Conservation (phyloP, 2,797 vertebrate species). For the Mormyrops boulengeri region DNA sequence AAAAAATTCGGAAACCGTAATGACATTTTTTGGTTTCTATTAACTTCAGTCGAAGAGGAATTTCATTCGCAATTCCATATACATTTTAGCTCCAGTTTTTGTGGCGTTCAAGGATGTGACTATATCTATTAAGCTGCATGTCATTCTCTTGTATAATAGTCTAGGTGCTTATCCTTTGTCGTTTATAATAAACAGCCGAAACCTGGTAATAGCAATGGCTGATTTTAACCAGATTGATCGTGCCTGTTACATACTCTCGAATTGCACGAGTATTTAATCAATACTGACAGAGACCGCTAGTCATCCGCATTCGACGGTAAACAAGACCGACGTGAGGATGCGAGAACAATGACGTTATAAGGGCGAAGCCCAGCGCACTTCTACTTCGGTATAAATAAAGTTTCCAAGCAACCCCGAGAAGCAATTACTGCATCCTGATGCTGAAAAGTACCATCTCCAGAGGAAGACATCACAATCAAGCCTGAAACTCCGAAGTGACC, state of each 20-base stretch:
- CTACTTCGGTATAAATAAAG: conserved; percentile 43
- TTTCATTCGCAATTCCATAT: background rate
- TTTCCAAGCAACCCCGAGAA: conserved; percentile 33
- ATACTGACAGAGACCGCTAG: conserved; percentile 24
- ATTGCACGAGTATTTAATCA: conserved; percentile 12
- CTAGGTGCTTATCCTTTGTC: background rate
- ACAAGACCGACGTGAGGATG: conserved; percentile 16
- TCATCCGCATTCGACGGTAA: background rate
- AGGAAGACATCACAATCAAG: background rate
- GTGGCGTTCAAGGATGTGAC: background rate
- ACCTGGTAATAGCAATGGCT: background rate
- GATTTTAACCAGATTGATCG: background rate
- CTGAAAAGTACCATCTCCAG: background rate
- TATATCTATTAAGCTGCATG: background rate
- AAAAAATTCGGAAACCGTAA: background rate
- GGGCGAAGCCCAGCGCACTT: conserved; percentile 20
- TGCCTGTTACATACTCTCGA: background rate
- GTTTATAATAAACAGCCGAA: background rate
- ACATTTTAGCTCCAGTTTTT: background rate
- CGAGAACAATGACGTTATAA: conserved; percentile 37
- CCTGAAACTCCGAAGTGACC: background rate
- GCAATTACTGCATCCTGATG: conserved; percentile 13
- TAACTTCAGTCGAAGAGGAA: background rate
- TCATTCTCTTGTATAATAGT: background rate
- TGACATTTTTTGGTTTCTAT: background rate